These are phyloP conservation scores for Zosterops hypoxanthus DNA, from an alignment of 2,113 vertebrate genomes.

Conservation along the genomic window DNA sequence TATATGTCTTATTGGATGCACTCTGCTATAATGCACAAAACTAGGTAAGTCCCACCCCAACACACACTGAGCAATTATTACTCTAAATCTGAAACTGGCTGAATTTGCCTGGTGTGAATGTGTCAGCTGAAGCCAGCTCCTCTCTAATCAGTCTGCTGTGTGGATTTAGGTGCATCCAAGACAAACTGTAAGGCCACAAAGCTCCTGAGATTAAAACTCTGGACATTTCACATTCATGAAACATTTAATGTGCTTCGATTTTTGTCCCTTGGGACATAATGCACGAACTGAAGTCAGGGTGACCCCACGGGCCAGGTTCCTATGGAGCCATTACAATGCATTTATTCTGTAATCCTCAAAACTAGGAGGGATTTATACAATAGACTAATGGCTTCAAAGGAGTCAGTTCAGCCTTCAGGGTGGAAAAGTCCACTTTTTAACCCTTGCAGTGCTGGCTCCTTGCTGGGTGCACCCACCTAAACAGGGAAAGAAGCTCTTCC, in stretches of 20 bases:
- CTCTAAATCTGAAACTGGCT: not conserved
- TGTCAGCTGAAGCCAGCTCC: not conserved
- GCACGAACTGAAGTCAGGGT: slow-evolving; percentile 13
- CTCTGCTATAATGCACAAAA: not conserved
- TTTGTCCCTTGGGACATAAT: slow-evolving; percentile 37
- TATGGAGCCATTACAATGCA: slow-evolving; percentile 37
- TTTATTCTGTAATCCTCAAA: slow-evolving; percentile 56
- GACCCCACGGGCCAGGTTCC: slow-evolving; percentile 24
- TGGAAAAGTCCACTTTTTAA: slow-evolving; percentile 41
- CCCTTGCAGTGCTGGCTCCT: not conserved
- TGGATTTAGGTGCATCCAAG: not conserved
- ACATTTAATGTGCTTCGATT: slow-evolving; percentile 46
- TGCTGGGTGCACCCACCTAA: not conserved
- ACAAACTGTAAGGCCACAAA: not conserved
- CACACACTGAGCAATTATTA: not conserved
- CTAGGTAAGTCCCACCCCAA: not conserved
- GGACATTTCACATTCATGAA: slow-evolving; percentile 36
- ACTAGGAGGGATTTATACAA: slow-evolving; percentile 54
- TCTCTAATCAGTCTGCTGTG: not conserved
- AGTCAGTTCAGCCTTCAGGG: not conserved
- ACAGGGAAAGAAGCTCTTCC: not conserved
- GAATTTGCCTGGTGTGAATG: not conserved
- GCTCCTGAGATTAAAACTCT: slow-evolving; percentile 10
- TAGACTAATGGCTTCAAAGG: slow-evolving; percentile 57
- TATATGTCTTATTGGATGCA: not conserved